Evolutionary conservation across 2,888 invertebrate genomes (phyloP).

Genomic region (Xylophagus ater): DNA sequence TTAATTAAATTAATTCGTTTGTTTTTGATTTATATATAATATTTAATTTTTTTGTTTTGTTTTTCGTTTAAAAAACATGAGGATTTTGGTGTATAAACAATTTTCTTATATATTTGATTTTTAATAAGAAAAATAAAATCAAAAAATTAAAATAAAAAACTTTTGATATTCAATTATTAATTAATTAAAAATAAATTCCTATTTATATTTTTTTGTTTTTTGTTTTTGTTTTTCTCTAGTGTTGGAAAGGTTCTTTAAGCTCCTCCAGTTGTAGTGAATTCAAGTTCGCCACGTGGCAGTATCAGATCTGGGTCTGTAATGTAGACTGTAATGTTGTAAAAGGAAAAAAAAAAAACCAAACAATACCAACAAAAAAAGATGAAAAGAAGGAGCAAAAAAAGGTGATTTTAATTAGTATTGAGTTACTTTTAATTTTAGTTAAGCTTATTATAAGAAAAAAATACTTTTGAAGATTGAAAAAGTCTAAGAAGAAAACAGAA

Average conservation of each 20-base stretch:
- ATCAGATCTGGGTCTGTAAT: conserved; percentile 42
- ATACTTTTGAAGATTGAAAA: no score
- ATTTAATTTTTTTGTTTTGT: background rate
- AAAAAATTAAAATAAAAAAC: no score
- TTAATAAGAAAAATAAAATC: no score
- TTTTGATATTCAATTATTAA: no score
- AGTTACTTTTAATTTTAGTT: no score
- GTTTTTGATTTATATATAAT: background rate
- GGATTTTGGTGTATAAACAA: conserved; percentile 3
- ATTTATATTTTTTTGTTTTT: no score
- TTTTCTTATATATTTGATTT: no score
- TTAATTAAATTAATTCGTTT: background rate
- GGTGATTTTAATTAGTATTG: background rate
- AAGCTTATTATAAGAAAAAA: no score
- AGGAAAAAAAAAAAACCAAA: background rate
- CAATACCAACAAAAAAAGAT: conserved; percentile 4
- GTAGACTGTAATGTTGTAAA: conserved; percentile 31
- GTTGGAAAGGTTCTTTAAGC: conserved; percentile 28
- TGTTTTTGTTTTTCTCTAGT: no score
- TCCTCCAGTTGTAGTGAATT: conserved; percentile 38
- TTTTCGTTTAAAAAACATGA: conserved; percentile 1
- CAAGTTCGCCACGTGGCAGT: conserved; percentile 40
- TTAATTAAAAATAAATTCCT: no score
- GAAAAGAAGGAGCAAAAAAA: background rate
- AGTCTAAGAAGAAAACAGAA: no score